Percentiles rank a stretch among this genome's conserved stretches.
Evolutionary conservation across 2,797 vertebrate species (phyloP).

Genomic region (Scyliorhinus canicula): DNA sequence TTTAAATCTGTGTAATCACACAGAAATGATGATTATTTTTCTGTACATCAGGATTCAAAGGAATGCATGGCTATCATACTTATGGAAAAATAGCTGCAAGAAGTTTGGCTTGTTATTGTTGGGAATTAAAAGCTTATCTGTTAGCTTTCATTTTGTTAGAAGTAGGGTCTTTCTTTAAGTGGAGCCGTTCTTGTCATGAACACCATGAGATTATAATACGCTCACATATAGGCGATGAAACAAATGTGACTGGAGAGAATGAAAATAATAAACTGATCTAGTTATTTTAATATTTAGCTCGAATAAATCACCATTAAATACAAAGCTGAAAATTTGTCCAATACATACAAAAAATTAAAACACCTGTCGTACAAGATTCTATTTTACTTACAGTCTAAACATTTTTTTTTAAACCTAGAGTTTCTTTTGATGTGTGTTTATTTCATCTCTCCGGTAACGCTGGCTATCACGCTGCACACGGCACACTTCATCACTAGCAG

Average conservation of each 20-base stretch:
- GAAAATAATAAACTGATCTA: neutral
- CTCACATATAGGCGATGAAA: neutral
- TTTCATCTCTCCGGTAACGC: neutral
- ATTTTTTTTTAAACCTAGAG: neutral
- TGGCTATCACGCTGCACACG: neutral
- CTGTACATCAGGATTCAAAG: neutral
- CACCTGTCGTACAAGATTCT: neutral
- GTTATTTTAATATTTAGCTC: neutral
- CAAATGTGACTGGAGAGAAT: neutral
- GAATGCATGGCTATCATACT: neutral
- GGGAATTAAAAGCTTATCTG: neutral
- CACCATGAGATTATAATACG: neutral
- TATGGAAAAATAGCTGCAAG: neutral
- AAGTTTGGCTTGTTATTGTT: neutral
- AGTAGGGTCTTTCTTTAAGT: neutral
- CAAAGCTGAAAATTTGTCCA: neutral
- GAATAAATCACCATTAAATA: neutral
- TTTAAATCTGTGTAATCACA: neutral
- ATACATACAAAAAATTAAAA: neutral
- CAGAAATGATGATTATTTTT: neutral
- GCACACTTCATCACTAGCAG: conserved; percentile 46
- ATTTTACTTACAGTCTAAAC: neutral
- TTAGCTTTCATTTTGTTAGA: neutral
- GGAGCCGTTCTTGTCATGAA: neutral
- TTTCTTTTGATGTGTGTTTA: neutral